Evolutionary conservation across 2,888 invertebrate species (phyloP).

Genomic region (Phasia obesa): DNA sequence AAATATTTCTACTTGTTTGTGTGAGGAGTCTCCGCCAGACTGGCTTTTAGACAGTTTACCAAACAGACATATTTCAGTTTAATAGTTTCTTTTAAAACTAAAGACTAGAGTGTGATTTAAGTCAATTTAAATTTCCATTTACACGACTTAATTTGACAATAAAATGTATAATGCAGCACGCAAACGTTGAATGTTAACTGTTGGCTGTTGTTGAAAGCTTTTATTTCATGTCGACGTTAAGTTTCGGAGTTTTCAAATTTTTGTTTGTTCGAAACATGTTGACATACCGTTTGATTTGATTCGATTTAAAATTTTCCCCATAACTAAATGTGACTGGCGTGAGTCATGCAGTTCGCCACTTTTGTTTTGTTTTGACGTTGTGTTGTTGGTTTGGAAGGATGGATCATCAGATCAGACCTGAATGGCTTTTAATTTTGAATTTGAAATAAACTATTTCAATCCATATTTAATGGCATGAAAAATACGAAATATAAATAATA

Average conservation of each 20-base stretch:
- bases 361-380: conserved; percentile 11
- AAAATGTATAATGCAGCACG: conserved; percentile 67
- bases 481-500: not conserved
- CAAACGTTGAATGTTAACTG: conserved; percentile 48
- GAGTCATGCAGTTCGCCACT: conserved; percentile 66
- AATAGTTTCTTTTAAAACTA: conserved; percentile 26
- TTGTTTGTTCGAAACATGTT: conserved; percentile 59
- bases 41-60: not conserved
- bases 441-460: conserved; percentile 13
- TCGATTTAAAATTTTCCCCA: conserved; percentile 55
- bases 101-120: conserved; percentile 65
- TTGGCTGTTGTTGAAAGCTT: conserved; percentile 17
- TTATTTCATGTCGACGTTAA: conserved; percentile 18
- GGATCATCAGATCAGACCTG: conserved; percentile 63
- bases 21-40: not conserved
- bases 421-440: conserved; percentile 49
- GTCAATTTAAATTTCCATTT: conserved; percentile 71
- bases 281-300: conserved; percentile 60
- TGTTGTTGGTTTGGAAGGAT: conserved; percentile 49
- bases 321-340: conserved; percentile 64
- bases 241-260: not conserved
- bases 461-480: conserved; percentile 22
- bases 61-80: not conserved
- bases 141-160: conserved; percentile 71
- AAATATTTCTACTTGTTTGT: not conserved